phyloP scores from a whole-genome alignment of 23 tunicate species.

The Ciona savignyi region DNA sequence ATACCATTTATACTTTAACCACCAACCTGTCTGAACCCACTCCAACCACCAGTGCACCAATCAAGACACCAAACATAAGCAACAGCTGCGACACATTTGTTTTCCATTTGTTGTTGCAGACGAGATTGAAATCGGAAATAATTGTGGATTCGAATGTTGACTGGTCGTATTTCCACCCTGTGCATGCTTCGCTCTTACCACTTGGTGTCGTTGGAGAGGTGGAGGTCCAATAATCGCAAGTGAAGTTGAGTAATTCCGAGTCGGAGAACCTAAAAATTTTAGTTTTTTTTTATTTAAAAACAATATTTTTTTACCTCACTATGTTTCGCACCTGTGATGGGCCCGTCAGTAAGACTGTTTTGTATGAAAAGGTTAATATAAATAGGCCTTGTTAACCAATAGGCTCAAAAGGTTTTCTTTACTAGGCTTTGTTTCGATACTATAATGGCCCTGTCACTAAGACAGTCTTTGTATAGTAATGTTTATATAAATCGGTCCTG shows the following conservation, averaged over 20 bases:
- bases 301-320: too few relatives aligned
- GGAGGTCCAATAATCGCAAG: constrained; percentile 25
- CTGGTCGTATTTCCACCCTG: constrained; percentile 42
- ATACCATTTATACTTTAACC: too few relatives aligned
- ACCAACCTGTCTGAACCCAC: constrained; percentile 63
- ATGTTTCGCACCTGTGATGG: too few relatives aligned
- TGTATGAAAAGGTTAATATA: too few relatives aligned
- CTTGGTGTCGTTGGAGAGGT: not conserved
- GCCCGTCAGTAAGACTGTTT: too few relatives aligned
- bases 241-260: constrained; percentile 2
- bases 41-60: constrained; percentile 64
- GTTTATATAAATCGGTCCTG: too few relatives aligned
- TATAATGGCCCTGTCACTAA: too few relatives aligned
- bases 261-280: constrained; percentile 24
- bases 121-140: constrained; percentile 72
- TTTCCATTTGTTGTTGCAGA: constrained; percentile 54
- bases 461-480: too few relatives aligned
- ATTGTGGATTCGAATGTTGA: constrained; percentile 36
- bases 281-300: too few relatives aligned
- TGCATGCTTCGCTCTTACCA: constrained; percentile 23
- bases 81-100: constrained; percentile 46
- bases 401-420: too few relatives aligned
- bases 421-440: too few relatives aligned
- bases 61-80: constrained; percentile 70
- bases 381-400: too few relatives aligned